phyloP scores from a whole-genome alignment of 2,113 vertebrate species.

The Cygnus buccinator region DNA sequence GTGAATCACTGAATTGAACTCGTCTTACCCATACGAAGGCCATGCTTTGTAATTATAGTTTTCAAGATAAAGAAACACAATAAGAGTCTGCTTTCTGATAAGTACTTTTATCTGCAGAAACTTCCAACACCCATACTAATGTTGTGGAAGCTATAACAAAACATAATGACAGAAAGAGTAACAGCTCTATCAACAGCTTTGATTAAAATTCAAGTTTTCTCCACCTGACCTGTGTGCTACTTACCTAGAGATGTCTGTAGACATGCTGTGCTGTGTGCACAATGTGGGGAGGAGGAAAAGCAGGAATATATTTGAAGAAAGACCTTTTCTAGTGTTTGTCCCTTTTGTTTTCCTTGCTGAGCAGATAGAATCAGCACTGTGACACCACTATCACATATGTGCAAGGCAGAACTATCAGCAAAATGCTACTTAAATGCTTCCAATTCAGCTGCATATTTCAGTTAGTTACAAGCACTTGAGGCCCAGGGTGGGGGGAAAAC shows the following conservation, averaged over 20 bases:
- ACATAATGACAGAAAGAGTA: neutral
- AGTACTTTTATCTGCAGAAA: neutral
- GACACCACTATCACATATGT: neutral
- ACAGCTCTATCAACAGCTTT: neutral
- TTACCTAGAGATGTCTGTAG: neutral
- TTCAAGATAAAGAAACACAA: neutral
- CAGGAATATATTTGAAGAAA: neutral
- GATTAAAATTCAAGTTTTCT: neutral
- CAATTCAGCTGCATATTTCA: neutral
- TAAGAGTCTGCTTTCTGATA: neutral
- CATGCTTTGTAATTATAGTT: neutral
- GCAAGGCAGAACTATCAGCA: neutral
- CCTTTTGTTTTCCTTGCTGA: neutral
- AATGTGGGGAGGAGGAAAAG: neutral
- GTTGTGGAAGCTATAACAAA: neutral
- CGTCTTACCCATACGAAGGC: neutral
- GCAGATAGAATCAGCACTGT: neutral
- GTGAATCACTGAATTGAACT: neutral
- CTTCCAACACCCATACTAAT: neutral
- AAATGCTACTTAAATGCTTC: neutral
- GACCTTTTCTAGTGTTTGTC: neutral
- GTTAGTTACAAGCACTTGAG: neutral
- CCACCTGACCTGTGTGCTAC: neutral
- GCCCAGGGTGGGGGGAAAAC: neutral
- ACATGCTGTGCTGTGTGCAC: fast-evolving